phyloP scores from a whole-genome alignment of 1,140 invertebrate species.

The Gerris buenoi region DNA sequence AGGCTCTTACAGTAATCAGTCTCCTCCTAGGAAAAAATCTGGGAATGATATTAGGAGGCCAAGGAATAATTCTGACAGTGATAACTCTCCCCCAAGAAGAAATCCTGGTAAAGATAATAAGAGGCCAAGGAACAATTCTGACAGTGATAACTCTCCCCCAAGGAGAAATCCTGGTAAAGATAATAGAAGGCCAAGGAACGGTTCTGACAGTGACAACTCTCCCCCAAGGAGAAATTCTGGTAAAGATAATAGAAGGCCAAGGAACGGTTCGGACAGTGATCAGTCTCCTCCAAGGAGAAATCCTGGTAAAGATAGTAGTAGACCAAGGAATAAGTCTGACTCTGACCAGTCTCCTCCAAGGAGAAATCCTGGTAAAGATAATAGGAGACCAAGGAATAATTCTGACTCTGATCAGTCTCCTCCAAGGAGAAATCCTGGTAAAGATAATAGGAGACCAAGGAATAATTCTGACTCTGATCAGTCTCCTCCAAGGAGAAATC shows the following conservation, averaged over 20 bases:
- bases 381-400: conserved; percentile 7
- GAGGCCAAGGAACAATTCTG: conserved; percentile 9
- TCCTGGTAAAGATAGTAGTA: conserved; percentile 1
- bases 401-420: conserved; percentile 10
- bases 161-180: no score
- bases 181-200: conserved; percentile 22
- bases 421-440: conserved; percentile 8
- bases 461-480: no score
- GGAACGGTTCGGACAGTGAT: not conserved
- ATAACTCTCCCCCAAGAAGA: conserved; percentile 22
- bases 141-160: conserved; percentile 27
- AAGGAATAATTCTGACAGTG: conserved; percentile 16
- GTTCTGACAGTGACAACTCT: conserved; percentile 5
- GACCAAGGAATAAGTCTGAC: conserved; percentile 13
- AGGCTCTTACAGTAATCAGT: conserved; percentile 10
- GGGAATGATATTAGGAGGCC: conserved; percentile 1
- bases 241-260: conserved; percentile 21
- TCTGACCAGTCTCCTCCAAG: conserved; percentile 20
- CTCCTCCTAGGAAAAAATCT: conserved; percentile 16
- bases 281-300: conserved; percentile 19
- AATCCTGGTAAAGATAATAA: conserved; percentile 12
- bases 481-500: conserved; percentile 9
- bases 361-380: conserved; percentile 14
- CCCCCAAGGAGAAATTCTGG: conserved; percentile 28
- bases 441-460: no score